Conservation (phyloP, 2,888 invertebrate species). For the Seladonia tumulorum region DNA sequence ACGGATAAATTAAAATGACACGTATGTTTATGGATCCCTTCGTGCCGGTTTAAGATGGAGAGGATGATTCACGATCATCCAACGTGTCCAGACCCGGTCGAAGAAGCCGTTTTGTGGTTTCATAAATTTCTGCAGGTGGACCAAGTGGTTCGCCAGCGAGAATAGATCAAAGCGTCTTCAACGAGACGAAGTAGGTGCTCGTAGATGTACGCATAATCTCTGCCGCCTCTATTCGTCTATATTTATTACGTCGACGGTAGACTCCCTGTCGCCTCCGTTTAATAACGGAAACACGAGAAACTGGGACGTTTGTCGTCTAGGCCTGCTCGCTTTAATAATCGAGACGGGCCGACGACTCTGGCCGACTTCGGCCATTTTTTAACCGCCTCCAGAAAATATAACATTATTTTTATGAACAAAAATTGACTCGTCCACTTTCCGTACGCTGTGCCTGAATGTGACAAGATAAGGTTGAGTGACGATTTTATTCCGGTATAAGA, state of each 20-base stretch:
- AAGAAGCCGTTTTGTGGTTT: constrained; percentile 53
- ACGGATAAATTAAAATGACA: constrained; percentile 17
- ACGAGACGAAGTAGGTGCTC: constrained; percentile 55
- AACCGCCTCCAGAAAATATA: no score
- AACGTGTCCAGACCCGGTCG: constrained; percentile 44
- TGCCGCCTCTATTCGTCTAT: constrained; percentile 60
- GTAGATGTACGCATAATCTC: constrained; percentile 61
- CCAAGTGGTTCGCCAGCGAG: constrained; percentile 53
- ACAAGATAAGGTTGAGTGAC: no score
- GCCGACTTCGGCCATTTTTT: neutral
- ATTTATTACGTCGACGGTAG: constrained; percentile 67
- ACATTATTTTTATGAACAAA: neutral
- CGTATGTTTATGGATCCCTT: constrained; percentile 33
- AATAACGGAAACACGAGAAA: constrained; percentile 60
- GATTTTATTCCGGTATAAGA: no score
- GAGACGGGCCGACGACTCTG: neutral
- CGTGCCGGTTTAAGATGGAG: constrained; percentile 26
- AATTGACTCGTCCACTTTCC: no score
- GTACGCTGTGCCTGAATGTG: no score
- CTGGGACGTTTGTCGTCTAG: constrained; percentile 56
- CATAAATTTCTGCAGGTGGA: constrained; percentile 73
- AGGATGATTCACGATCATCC: constrained; percentile 58
- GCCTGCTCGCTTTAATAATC: constrained; percentile 28
- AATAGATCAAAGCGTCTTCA: constrained; percentile 76
- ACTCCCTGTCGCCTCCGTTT: constrained; percentile 62